Evolutionary conservation across 2,113 vertebrate species (phyloP).

Genomic region (Tinamus guttatus): DNA sequence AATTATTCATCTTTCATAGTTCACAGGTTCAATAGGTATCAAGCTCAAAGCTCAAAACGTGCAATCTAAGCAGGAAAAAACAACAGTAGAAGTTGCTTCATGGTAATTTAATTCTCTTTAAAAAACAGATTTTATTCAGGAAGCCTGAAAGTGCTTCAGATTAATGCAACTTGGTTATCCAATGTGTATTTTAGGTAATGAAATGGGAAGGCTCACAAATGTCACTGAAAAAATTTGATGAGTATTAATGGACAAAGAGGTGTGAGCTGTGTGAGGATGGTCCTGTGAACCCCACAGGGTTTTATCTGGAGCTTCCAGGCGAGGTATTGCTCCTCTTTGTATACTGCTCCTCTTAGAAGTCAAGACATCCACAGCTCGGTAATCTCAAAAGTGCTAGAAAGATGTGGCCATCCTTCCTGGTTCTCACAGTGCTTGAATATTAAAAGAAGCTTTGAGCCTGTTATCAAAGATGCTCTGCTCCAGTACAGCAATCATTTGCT

Average conservation of each 20-base stretch:
- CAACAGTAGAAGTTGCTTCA: neutral
- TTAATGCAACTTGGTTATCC: neutral
- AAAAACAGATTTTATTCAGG: neutral
- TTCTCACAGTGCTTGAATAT: accelerated
- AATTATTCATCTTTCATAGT: neutral
- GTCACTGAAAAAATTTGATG: neutral
- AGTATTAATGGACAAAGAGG: neutral
- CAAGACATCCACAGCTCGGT: accelerated
- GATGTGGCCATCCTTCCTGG: accelerated
- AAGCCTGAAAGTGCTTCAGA: neutral
- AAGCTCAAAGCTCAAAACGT: slow-evolving; percentile 39
- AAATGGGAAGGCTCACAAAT: neutral
- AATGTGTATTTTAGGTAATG: neutral
- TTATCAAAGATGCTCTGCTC: neutral
- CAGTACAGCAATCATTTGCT: neutral
- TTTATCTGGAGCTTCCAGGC: neutral
- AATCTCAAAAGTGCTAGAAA: neutral
- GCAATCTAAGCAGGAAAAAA: neutral
- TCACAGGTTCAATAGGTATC: slow-evolving; percentile 44
- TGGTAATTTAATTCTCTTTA: slow-evolving; percentile 27
- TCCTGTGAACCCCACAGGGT: accelerated
- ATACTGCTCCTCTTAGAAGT: neutral
- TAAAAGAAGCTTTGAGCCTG: neutral
- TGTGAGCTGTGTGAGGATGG: neutral
- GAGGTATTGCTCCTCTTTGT: neutral